Percentiles rank a stretch among this genome's conserved stretches.
Evolutionary conservation across 2,113 vertebrate genomes (phyloP).

Genomic region (Neodon shergylaensis): DNA sequence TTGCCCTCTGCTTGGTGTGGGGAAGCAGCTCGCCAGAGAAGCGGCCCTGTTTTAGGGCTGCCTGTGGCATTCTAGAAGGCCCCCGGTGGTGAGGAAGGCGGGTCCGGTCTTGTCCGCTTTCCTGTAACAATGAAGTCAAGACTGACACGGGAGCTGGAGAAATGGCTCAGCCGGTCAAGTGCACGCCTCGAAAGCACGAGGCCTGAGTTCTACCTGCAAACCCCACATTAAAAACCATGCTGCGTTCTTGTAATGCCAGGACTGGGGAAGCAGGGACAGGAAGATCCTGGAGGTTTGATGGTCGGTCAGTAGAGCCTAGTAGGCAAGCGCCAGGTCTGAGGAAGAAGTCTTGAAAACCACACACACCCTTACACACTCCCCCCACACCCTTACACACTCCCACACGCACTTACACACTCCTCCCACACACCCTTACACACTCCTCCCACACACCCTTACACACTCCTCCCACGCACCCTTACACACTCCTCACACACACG

Average conservation of each 20-base stretch:
- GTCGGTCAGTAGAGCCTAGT: background rate
- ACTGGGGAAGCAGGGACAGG: background rate
- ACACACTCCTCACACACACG: background rate
- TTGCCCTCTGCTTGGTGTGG: background rate
- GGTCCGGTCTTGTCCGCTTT: background rate
- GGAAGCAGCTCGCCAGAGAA: constrained; percentile 61
- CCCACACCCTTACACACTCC: background rate
- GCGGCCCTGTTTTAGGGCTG: background rate
- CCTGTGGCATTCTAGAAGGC: constrained; percentile 30
- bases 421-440: background rate
- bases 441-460: background rate
- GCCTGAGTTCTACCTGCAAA: background rate
- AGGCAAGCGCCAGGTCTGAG: no score
- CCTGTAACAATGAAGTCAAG: background rate
- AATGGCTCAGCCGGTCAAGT: background rate
- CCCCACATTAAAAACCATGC: background rate
- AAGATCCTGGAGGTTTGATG: background rate
- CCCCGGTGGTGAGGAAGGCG: background rate
- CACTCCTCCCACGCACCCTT: no score
- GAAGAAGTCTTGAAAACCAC: background rate
- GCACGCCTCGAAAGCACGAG: background rate
- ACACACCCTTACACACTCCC: background rate
- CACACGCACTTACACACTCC: background rate
- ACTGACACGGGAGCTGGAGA: background rate
- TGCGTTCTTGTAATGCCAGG: background rate